These are phyloP conservation scores for Proales similis DNA, from an alignment of 1,140 invertebrate genomes.

Conservation along the genomic window DNA sequence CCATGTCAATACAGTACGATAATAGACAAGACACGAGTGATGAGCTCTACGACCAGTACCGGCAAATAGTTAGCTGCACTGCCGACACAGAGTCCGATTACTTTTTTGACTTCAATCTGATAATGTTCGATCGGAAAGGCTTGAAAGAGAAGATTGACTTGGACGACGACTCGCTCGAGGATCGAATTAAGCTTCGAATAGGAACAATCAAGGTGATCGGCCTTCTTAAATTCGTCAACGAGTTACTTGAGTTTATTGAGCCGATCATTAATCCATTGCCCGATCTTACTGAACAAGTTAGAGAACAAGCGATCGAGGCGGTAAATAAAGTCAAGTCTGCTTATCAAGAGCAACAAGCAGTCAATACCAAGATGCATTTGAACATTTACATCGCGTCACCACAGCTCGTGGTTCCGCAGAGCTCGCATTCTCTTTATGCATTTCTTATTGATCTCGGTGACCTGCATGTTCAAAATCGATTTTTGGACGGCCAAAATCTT, in stretches of 20 bases:
- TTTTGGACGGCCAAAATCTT: slow-evolving; percentile 52
- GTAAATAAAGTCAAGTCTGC: slow-evolving; percentile 27
- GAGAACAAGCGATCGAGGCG: slow-evolving; percentile 34
- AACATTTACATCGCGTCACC: slow-evolving; percentile 68
- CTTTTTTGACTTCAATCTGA: slow-evolving; percentile 28
- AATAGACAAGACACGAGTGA: too few species aligned
- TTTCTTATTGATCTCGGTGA: slow-evolving; percentile 69
- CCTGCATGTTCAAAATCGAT: slow-evolving; percentile 69
- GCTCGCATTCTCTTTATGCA: slow-evolving; percentile 69
- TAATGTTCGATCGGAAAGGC: not conserved
- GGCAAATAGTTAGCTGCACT: slow-evolving; percentile 31
- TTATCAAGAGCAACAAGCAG: slow-evolving; percentile 9
- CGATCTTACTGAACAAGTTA: slow-evolving; percentile 29
- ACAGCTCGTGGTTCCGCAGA: slow-evolving; percentile 68
- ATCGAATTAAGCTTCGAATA: not conserved
- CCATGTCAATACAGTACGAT: slow-evolving; percentile 24
- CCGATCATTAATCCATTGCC: slow-evolving; percentile 28
- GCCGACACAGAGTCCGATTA: not conserved
- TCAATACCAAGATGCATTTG: slow-evolving; percentile 62
- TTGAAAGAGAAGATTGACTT: not conserved
- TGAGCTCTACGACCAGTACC: not conserved
- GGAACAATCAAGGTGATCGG: slow-evolving; percentile 33
- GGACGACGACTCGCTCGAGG: not conserved
- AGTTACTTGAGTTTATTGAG: slow-evolving; percentile 32
- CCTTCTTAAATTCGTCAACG: slow-evolving; percentile 34